Evolutionary conservation across 2,888 invertebrate genomes (phyloP).

Genomic region (Cephus runcator): DNA sequence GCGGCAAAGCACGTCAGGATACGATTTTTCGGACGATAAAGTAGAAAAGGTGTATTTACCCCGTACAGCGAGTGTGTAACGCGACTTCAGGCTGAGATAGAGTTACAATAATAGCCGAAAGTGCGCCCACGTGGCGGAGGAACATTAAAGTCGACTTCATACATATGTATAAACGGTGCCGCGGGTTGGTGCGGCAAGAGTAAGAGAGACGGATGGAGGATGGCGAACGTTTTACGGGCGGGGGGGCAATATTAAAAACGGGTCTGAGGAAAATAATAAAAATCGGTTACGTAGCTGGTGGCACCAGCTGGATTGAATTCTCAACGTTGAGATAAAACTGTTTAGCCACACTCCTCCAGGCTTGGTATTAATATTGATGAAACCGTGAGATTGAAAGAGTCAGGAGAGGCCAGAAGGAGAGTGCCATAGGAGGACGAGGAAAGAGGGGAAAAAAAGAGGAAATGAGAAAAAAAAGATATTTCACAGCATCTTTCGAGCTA

Average conservation of each 20-base stretch:
- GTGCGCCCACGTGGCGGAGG: slow-evolving; percentile 22
- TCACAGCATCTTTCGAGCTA: background rate
- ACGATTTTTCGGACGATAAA: too few relatives aligned
- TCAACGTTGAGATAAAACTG: slow-evolving; percentile 24
- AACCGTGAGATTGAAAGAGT: slow-evolving; percentile 16
- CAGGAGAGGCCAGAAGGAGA: slow-evolving; percentile 2
- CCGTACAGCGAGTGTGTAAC: too few relatives aligned
- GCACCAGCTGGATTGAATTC: slow-evolving; percentile 20
- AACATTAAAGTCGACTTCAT: slow-evolving; percentile 49
- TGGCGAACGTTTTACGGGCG: too few relatives aligned
- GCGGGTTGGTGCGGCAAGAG: too few relatives aligned
- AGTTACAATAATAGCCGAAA: too few relatives aligned
- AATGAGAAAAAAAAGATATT: slow-evolving; percentile 2
- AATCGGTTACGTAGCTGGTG: slow-evolving; percentile 10
- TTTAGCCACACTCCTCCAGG: slow-evolving; percentile 23
- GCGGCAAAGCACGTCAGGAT: slow-evolving; percentile 27
- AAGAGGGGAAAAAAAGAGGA: background rate
- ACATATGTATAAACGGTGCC: slow-evolving; percentile 46
- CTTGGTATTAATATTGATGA: slow-evolving; percentile 39
- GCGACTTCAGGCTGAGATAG: too few relatives aligned
- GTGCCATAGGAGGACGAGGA: background rate
- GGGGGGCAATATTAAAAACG: slow-evolving; percentile 47
- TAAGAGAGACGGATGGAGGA: too few relatives aligned
- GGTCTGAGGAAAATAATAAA: slow-evolving; percentile 34
- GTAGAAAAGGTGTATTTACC: too few relatives aligned